Percentiles rank a stretch among this genome's conserved stretches.
phyloP scores from a whole-genome alignment of 2,113 vertebrate species.

The Mesembrinibis cayennensis region DNA sequence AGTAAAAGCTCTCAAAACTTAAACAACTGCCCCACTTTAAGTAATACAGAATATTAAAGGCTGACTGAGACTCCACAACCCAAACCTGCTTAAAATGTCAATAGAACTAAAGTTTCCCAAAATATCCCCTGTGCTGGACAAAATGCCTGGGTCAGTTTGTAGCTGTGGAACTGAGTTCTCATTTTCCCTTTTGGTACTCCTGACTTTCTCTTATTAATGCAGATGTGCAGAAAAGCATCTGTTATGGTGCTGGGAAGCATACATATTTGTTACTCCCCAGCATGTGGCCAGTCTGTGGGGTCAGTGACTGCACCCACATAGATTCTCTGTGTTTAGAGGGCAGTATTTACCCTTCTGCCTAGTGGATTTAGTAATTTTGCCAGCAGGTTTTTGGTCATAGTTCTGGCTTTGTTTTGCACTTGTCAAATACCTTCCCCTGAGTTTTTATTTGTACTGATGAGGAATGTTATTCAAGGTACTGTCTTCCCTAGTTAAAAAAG shows the following conservation, averaged over 20 bases:
- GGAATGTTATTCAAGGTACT: not conserved
- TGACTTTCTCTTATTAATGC: not conserved
- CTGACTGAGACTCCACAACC: fast-evolving
- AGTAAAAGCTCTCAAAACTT: not conserved
- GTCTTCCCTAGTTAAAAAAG: not conserved
- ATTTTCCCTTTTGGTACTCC: not conserved
- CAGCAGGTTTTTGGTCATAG: not conserved
- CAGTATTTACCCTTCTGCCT: not conserved
- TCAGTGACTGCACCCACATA: not conserved
- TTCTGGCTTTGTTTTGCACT: not conserved
- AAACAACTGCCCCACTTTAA: not conserved
- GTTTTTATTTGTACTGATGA: not conserved
- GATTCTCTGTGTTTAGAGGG: not conserved
- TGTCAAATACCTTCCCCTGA: not conserved
- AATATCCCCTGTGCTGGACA: not conserved
- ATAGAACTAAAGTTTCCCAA: not conserved
- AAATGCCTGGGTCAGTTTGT: not conserved
- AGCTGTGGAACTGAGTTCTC: not conserved
- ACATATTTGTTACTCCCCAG: not conserved
- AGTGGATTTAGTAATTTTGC: not conserved
- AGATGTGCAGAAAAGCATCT: not conserved
- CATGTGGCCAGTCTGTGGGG: not conserved
- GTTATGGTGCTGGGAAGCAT: not conserved
- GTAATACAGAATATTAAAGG: not conserved
- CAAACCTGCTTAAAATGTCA: not conserved